phyloP scores from a whole-genome alignment of 2,888 invertebrate genomes.

The Lithosia quadra region DNA sequence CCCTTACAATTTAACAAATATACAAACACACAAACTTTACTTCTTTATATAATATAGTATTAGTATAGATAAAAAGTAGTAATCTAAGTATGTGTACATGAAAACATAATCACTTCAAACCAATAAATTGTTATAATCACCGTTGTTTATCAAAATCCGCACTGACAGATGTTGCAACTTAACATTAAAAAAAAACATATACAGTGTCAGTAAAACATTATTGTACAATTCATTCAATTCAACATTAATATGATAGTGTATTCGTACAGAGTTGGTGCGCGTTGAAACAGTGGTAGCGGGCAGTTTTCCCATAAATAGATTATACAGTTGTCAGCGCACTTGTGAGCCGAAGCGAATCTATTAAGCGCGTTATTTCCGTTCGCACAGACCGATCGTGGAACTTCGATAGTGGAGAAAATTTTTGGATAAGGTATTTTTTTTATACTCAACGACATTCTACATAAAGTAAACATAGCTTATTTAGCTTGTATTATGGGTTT shows the following conservation, averaged over 20 bases:
- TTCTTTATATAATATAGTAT: too few species aligned
- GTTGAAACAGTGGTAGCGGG: slow-evolving; percentile 51
- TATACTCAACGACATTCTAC: too few species aligned
- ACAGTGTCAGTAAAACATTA: not conserved
- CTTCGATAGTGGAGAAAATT: slow-evolving; percentile 50
- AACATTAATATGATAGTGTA: slow-evolving; percentile 6
- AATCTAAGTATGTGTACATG: too few species aligned
- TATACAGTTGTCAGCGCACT: slow-evolving; percentile 83
- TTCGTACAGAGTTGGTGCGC: slow-evolving; percentile 17
- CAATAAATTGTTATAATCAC: not conserved
- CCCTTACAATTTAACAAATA: too few species aligned
- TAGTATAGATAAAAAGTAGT: too few species aligned
- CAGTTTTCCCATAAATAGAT: slow-evolving; percentile 85
- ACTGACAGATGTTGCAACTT: not conserved
- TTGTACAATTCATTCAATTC: slow-evolving; percentile 15
- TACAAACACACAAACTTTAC: too few species aligned
- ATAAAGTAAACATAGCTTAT: too few species aligned
- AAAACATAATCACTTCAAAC: not conserved
- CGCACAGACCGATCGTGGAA: slow-evolving; percentile 59
- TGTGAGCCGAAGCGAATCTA: slow-evolving; percentile 84
- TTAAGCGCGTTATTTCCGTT: slow-evolving; percentile 86
- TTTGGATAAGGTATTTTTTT: slow-evolving; percentile 40
- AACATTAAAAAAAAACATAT: slow-evolving; percentile 1
- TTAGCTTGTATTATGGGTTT: too few species aligned
- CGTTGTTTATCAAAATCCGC: not conserved